Base-by-base conservation (phyloP, 2,113 vertebrate genomes). In the Puntigrus tetrazona region DNA sequence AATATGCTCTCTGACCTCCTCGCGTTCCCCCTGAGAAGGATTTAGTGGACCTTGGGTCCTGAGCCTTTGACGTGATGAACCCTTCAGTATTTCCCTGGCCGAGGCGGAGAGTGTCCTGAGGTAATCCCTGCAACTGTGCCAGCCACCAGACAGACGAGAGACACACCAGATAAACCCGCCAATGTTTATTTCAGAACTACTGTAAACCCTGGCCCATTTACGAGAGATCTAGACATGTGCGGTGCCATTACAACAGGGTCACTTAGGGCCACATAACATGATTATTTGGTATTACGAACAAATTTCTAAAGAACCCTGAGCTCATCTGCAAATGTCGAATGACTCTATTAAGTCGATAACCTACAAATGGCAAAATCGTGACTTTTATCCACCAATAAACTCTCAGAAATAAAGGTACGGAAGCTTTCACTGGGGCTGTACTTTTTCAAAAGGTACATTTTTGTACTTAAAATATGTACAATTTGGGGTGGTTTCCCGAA, bases 1-100 rank as follows among this genome's bases (percentile, higher is more conserved):
- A 78, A 75, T 79, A 41, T 63, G 79, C 63, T 16, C 25, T 72
- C 20, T 72, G 59, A 87, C 86, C 72, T 82, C 55, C 27, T 52
- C 41, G 79, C 65, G 36, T 55, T 81, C 31, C 31, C 76, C 73
- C 43, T 50, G 50, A 77, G 78, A 67, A 29, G 22, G 74, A 78
- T 72, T 83, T 83, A 50, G 50, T 18, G 22, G 45, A 14, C 36
- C 70, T 73, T 41, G 50, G 27, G 82, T 63, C 50, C 45, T 55
- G 70, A 45, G 50, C 55, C 76, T 22, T 65, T 70, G 47, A 65
- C 41, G 38, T 78, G 75, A 77, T 36, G 8, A 67, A 10, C 72
- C 55, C 34, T 38, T 77, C 52, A 75, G 57, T 50, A 74, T 43
- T 25, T n/a, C 38, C 22, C 81, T 6, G 10, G 25, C 25, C 36